Conservation (phyloP, 1,140 invertebrate species). For the Nymphalis io region DNA sequence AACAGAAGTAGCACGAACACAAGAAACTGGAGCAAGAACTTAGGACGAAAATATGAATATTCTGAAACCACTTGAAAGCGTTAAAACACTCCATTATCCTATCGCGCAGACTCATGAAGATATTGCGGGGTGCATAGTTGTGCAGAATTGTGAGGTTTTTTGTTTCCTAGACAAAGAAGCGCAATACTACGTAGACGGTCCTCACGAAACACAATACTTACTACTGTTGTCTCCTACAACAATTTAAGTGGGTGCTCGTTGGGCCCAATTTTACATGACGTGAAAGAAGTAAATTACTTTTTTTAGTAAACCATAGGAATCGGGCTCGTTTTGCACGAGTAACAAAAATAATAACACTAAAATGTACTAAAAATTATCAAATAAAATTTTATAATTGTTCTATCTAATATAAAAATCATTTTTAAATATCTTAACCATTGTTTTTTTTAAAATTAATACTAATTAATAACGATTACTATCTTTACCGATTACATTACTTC, state of each 20-base stretch:
- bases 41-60: conserved; percentile 11
- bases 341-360: no score
- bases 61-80: conserved; percentile 7
- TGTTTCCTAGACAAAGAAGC: conserved; percentile 27
- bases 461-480: no score
- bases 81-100: conserved; percentile 22
- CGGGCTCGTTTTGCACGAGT: no score
- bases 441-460: no score
- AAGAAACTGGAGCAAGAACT: conserved; percentile 4
- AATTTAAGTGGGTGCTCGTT: conserved; percentile 16
- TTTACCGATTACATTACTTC: no score
- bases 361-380: no score
- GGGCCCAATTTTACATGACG: conserved; percentile 9
- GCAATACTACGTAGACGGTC: conserved; percentile 10
- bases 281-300: conserved; percentile 5
- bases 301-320: conserved; percentile 4
- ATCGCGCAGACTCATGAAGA: conserved; percentile 20
- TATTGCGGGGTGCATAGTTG: conserved; percentile 18
- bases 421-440: no score
- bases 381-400: no score
- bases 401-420: no score
- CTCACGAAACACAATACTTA: conserved; percentile 15
- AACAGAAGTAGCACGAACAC: not conserved
- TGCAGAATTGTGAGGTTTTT: conserved; percentile 17
- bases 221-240: conserved; percentile 7